phyloP scores from a whole-genome alignment of 2,797 vertebrate species.

The Synanceia verrucosa region DNA sequence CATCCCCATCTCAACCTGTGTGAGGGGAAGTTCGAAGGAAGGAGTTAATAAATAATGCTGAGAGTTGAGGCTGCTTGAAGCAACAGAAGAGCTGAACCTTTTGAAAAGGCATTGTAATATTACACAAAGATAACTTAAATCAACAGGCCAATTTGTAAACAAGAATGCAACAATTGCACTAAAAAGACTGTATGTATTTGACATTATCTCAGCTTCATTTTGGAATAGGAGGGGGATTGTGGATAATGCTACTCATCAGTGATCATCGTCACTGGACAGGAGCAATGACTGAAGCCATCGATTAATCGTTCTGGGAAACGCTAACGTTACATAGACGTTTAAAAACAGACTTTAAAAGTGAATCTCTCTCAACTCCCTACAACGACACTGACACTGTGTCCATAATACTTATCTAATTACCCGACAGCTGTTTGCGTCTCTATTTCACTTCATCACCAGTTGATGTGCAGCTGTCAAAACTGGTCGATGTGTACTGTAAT shows the following conservation, averaged over 20 bases:
- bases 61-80: neutral
- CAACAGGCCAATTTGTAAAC: neutral
- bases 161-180: neutral
- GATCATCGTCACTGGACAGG: too few relatives aligned
- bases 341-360: neutral
- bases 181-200: too few relatives aligned
- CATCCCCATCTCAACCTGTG: slow-evolving; percentile 99
- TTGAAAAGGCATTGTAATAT: neutral
- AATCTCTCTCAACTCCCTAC: neutral
- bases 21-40: neutral
- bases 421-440: too few relatives aligned
- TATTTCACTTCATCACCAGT: too few relatives aligned
- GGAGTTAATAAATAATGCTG: neutral
- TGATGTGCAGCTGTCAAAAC: neutral
- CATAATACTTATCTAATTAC: too few relatives aligned
- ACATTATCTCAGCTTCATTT: too few relatives aligned
- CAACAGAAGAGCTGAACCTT: neutral
- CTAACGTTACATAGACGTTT: neutral
- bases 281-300: too few relatives aligned
- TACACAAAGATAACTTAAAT: neutral
- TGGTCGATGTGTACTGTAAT: neutral
- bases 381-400: too few relatives aligned
- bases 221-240: too few relatives aligned
- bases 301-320: neutral
- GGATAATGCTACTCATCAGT: too few relatives aligned